Conservation (phyloP, 2,888 invertebrate genomes). For the Glaucopsyche alexis region DNA sequence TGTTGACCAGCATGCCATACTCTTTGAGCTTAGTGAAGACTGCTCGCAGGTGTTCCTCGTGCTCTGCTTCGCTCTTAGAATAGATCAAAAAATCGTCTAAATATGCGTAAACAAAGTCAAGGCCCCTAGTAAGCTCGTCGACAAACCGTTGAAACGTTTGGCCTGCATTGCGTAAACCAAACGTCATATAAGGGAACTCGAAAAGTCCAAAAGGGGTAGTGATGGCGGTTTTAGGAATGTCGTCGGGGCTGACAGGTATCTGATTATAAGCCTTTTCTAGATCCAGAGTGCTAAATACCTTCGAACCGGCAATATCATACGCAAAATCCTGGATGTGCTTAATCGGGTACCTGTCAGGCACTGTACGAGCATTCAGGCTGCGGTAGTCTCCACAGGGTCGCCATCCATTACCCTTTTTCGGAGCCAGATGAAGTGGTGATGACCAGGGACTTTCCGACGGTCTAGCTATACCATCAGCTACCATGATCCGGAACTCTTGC, state of each 20-base stretch:
- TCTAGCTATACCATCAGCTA: conserved; percentile 32
- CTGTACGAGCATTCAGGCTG: conserved; percentile 37
- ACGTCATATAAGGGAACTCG: no score
- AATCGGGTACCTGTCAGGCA: no score
- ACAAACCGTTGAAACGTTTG: no score
- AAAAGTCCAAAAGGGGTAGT: conserved; percentile 48
- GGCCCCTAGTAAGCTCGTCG: conserved; percentile 42
- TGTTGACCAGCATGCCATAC: conserved; percentile 41
- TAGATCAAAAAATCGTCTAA: conserved; percentile 50
- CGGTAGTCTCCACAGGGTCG: conserved; percentile 40
- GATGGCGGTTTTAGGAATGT: no score
- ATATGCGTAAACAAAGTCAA: conserved; percentile 43
- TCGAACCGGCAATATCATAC: no score
- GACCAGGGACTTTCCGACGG: conserved; percentile 36
- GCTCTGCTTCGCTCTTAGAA: conserved; percentile 36
- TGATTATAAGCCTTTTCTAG: no score
- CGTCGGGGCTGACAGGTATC: no score
- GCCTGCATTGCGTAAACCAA: no score
- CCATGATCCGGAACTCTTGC: conserved; percentile 37
- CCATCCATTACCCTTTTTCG: conserved; percentile 37
- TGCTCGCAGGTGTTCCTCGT: conserved; percentile 30
- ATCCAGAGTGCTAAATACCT: no score
- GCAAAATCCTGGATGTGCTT: no score
- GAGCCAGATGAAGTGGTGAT: conserved; percentile 36
- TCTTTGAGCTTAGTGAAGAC: conserved; percentile 38